Percentiles rank a stretch among this genome's conserved stretches.
Conservation (phyloP, 2,888 invertebrate genomes). For the Terebella lapidaria region DNA sequence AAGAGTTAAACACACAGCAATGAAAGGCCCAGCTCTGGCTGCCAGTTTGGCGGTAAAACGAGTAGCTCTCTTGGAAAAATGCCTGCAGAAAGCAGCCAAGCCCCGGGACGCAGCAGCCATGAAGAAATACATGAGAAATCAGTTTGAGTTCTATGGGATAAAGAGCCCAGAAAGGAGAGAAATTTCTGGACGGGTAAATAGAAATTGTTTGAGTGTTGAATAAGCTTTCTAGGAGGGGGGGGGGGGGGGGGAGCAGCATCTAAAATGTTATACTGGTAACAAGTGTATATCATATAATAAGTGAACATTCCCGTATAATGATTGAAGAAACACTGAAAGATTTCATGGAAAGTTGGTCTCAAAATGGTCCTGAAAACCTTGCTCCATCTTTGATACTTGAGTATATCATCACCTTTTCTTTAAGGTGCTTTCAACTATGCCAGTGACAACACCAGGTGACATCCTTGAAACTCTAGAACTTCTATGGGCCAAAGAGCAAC, state of each 20-base stretch:
- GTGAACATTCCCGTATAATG: not conserved
- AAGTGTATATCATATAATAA: no score
- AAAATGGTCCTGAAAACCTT: no score
- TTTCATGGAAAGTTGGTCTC: no score
- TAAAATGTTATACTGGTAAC: no score
- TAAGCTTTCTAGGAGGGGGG: no score
- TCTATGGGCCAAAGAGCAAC: not conserved
- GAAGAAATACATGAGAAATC: conserved; percentile 24
- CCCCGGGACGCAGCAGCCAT: not conserved
- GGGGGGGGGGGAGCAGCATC: no score
- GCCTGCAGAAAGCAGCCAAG: not conserved
- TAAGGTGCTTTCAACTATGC: not conserved
- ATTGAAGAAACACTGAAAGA: no score
- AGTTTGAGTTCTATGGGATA: conserved; percentile 25
- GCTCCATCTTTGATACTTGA: no score
- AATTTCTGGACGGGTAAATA: conserved; percentile 19
- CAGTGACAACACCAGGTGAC: not conserved
- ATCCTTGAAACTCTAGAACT: not conserved
- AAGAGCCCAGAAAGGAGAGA: conserved; percentile 17
- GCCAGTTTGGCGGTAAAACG: not conserved
- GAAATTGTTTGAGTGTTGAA: not conserved
- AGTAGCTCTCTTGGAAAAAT: not conserved
- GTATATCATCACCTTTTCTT: no score
- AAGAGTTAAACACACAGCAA: no score
- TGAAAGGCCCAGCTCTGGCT: no score